Evolutionary conservation across 2,888 invertebrate species (phyloP), one percentile per base, ranked within the genome.

Genomic region (Yponomeuta malinellus): DNA sequence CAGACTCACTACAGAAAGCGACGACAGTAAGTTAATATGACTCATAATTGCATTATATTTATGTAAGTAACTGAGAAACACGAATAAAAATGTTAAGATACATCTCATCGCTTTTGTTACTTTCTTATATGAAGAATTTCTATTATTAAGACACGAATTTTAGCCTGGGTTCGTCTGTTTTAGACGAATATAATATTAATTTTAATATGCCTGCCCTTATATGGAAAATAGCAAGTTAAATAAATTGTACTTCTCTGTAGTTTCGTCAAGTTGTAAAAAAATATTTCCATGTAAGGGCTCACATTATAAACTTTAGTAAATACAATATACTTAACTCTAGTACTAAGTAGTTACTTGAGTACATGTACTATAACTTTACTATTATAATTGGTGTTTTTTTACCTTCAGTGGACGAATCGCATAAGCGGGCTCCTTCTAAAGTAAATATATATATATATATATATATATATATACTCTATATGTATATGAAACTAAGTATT

Each of bases 401-500:
- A 91, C 91, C 90, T 90, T 83, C 90, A 91, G 90, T 90, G 90
- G 91, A 91, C 91, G 90, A 83, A 81, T 83, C 83, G 84, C 86
- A 83, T 81, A 71, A 87, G 86, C 83, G 90, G 88, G 88, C 89
- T 72, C 70, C 71, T 72, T 71, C 8, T 67, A 67, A 67, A 73
- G 81, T 37, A 63, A n/a, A 23, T 23, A 23, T 23, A 23, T 23
- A 23, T 23, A 64, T 31, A 64, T 64, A 64, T 31, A 29, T 23
- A 23, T 23, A 23, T 23, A 23, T 23, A 64, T 31, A 64, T 64
- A 64, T 31, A 29, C 10, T 64, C 64, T 64, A 23, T 29, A 29
- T 43, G 43, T 43, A 43, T 43, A 43, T 43, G 43, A 5, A 43
- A 43, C 43, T 43, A 8, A 8, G 43, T 43, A 43, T 43, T 43